Conservation (phyloP, 2,113 vertebrate genomes). For the Mustelus asterias region DNA sequence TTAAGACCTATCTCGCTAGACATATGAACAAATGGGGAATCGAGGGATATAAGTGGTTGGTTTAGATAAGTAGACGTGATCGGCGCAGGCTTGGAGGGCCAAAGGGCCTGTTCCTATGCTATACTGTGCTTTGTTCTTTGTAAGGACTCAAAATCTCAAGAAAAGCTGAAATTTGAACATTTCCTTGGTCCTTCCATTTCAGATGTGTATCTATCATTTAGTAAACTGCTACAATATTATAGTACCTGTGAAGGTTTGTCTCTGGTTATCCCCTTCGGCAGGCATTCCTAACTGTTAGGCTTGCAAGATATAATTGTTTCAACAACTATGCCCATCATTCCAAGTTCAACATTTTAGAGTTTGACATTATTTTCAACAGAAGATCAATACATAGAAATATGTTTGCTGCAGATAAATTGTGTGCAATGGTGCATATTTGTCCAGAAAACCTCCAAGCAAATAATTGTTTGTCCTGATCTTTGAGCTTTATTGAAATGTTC, state of each 20-base stretch:
- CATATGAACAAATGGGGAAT: too few species aligned
- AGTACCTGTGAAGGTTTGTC: background rate
- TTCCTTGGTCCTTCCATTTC: background rate
- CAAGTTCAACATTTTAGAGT: background rate
- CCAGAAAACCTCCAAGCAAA: background rate
- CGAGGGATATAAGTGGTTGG: too few species aligned
- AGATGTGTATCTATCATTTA: background rate
- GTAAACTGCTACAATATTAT: background rate
- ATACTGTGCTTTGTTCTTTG: background rate
- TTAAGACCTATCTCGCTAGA: too few species aligned
- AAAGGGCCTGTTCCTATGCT: too few species aligned
- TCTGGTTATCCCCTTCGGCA: background rate
- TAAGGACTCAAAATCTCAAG: background rate
- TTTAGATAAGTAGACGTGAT: too few species aligned
- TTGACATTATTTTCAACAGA: background rate
- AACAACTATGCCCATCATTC: background rate
- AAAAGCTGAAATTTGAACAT: background rate
- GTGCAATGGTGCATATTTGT: background rate
- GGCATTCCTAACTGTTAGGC: background rate
- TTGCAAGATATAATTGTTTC: background rate
- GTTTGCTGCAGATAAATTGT: background rate
- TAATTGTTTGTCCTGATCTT: background rate
- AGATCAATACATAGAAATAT: background rate
- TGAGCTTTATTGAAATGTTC: background rate
- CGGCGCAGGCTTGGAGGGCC: too few species aligned